Base-by-base conservation (phyloP, 2,888 invertebrate species). In the Brenthis hecate region DNA sequence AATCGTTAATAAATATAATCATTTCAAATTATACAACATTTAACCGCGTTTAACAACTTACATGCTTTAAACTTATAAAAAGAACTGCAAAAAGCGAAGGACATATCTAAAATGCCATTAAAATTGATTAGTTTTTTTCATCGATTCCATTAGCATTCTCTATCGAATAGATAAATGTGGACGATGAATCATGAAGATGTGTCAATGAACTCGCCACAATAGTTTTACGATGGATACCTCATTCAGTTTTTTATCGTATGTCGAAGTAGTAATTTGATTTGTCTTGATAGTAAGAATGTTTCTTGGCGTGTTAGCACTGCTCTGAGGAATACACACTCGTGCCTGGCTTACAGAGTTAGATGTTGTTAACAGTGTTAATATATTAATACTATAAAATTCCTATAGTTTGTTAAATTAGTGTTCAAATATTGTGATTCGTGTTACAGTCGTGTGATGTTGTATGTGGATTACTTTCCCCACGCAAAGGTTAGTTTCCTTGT, bases 61-160 rank as follows among this genome's bases (percentile, higher is more conserved):
- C 36, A n/a, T 32, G 65, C 56, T 36, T 72, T 75, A 66, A 58
- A 69, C 55, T 73, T 75, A 73, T 67, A 80, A 82, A 82, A 86
- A 83, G 78, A 69, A 48, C 68, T 70, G 82, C 83, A 86, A 85
- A 88, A 88, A 87, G 71, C 72, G 81, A 82, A 83, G 82, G 83
- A 85, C 81, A 81, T 14, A 76, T 83, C 79, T 81, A 84, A 82
- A 84, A 81, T 83, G 80, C 82, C 80, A 82, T 84, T 80, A 79
- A 79, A 79, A 85, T 85, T 84, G 83, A 86, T 85, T 84, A 85
- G 77, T 88, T 85, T 89, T 85, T 80, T 77, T 63, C 69, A 63
- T 74, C 71, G 73, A 75, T 75, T 73, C 74, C 75, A 78, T 73
- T 79, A 76, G 74, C 72, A 77, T 74, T 74, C 74, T 78, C 74